phyloP scores from a whole-genome alignment of 2,113 vertebrate genomes.

The Lynx canadensis region DNA sequence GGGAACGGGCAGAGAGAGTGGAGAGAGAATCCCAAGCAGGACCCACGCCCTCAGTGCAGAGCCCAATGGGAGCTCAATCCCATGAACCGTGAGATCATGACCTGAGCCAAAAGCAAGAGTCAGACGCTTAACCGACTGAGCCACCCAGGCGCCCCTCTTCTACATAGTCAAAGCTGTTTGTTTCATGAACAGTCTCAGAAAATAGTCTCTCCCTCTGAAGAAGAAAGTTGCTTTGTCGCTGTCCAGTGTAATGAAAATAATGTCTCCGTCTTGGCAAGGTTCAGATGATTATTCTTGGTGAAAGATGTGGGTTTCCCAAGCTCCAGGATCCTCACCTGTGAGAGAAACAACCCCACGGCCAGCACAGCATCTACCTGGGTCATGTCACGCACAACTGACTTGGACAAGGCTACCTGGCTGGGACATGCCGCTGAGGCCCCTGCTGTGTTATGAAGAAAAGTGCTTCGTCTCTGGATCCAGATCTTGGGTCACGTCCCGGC shows the following conservation, averaged over 20 bases:
- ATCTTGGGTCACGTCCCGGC: too few species aligned
- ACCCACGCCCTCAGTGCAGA: too few species aligned
- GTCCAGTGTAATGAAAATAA: neutral
- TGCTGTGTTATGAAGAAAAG: neutral
- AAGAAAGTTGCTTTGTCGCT: neutral
- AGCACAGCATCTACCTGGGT: rapidly evolving
- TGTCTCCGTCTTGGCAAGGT: neutral
- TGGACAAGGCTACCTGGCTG: too few species aligned
- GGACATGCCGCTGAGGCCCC: rapidly evolving
- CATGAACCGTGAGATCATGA: too few species aligned
- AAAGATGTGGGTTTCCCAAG: neutral
- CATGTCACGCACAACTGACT: rapidly evolving
- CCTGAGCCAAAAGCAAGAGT: too few species aligned
- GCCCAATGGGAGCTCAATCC: too few species aligned
- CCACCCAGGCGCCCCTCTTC: neutral
- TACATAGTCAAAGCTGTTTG: neutral
- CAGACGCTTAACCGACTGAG: too few species aligned
- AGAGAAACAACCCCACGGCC: neutral
- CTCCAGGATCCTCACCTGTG: neutral
- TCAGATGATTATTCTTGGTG: neutral
- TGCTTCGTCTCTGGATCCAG: neutral
- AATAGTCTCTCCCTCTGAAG: neutral
- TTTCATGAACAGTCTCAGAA: neutral
- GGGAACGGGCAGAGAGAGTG: too few species aligned
- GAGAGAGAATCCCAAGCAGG: too few species aligned